phyloP scores from a whole-genome alignment of 2,797 vertebrate species.

The Syngnathus acus region DNA sequence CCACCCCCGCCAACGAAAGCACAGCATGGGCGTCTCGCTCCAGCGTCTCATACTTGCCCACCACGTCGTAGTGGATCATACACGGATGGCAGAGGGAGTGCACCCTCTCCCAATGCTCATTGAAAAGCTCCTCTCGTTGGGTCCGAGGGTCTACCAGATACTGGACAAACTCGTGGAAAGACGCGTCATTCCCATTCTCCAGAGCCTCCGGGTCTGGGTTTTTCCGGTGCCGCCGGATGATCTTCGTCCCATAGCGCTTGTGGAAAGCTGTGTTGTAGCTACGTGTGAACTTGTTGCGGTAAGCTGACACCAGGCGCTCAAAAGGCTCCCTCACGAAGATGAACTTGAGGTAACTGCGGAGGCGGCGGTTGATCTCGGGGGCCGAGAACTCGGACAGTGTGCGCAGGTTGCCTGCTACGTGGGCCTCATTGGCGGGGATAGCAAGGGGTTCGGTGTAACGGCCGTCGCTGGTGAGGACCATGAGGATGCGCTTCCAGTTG shows the following conservation, averaged over 20 bases:
- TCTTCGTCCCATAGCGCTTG: slow-evolving; percentile 86
- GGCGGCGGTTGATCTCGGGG: slow-evolving; percentile 82
- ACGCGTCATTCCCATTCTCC: slow-evolving; percentile 79
- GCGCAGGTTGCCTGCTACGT: slow-evolving; percentile 78
- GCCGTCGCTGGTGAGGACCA: slow-evolving; percentile 81
- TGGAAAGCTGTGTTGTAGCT: slow-evolving; percentile 91
- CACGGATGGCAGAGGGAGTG: slow-evolving; percentile 94
- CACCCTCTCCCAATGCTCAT: slow-evolving; percentile 94
- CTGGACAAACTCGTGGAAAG: slow-evolving; percentile 86
- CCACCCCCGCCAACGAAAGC: slow-evolving; percentile 73
- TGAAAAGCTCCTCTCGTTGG: slow-evolving; percentile 81
- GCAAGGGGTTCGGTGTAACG: slow-evolving; percentile 75
- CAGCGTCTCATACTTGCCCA: slow-evolving; percentile 93
- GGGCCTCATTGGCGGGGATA: slow-evolving; percentile 88
- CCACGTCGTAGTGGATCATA: slow-evolving; percentile 86
- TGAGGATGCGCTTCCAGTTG: slow-evolving; percentile 94
- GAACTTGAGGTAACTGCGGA: slow-evolving; percentile 91
- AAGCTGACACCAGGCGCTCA: slow-evolving; percentile 89
- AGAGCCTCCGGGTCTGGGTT: slow-evolving; percentile 69
- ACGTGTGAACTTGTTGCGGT: slow-evolving; percentile 88
- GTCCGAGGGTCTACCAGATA: slow-evolving; percentile 88
- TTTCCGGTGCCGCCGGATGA: slow-evolving; percentile 78
- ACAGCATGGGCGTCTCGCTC: slow-evolving; percentile 80
- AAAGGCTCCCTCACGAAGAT: slow-evolving; percentile 92
- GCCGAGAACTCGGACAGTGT: slow-evolving; percentile 81